Conservation (phyloP, 1,140 invertebrate species). For the Cepaea nemoralis region DNA sequence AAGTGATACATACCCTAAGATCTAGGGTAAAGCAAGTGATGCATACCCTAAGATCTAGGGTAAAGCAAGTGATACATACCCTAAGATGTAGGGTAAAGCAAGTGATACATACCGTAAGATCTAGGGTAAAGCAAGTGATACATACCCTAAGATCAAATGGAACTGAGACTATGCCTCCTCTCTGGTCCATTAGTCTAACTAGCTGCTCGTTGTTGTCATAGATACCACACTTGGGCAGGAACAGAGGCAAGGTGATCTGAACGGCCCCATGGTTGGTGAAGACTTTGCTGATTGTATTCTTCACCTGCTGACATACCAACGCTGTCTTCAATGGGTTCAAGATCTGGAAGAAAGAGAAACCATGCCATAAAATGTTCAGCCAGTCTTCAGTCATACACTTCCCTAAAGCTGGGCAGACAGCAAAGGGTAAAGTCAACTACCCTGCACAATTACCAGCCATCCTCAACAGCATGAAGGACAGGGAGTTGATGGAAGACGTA, state of each 20-base stretch:
- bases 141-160: conserved; percentile 77
- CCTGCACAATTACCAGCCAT: too few relatives aligned
- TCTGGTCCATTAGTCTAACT: conserved; percentile 86
- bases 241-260: conserved; percentile 19
- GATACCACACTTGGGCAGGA: conserved; percentile 48
- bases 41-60: too few relatives aligned
- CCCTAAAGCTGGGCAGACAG: too few relatives aligned
- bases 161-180: conserved; percentile 83
- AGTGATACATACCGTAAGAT: too few relatives aligned
- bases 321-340: conserved; percentile 7
- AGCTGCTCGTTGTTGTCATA: conserved; percentile 68
- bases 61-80: too few relatives aligned
- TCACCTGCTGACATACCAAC: conserved; percentile 15
- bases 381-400: too few relatives aligned
- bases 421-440: too few relatives aligned
- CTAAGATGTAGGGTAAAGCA: too few relatives aligned
- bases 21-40: too few relatives aligned
- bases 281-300: conserved; percentile 14
- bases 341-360: neutral
- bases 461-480: too few relatives aligned
- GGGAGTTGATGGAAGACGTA: too few relatives aligned
- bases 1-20: too few relatives aligned
- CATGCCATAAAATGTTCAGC: neutral
- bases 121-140: neutral
- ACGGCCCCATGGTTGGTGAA: conserved; percentile 37